Conservation (phyloP, 2,888 invertebrate species). For the Eilema depressum region DNA sequence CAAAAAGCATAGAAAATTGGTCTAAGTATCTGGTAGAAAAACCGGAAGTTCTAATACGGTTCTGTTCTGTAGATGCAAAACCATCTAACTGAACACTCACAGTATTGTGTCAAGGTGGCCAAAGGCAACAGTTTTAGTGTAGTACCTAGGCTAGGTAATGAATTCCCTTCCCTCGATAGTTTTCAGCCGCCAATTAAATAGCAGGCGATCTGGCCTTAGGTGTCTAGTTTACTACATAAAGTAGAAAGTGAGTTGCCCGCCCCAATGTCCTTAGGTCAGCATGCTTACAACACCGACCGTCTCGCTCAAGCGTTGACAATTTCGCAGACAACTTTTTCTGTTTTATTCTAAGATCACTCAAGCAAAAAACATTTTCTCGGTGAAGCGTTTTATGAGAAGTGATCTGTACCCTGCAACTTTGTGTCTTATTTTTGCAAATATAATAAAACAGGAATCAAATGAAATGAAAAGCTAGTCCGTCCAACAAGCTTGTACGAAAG, state of each 20-base stretch:
- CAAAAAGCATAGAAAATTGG: background rate
- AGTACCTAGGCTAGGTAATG: background rate
- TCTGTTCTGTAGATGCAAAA: too few relatives aligned
- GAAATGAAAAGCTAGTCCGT: background rate
- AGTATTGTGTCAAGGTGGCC: too few relatives aligned
- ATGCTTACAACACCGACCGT: background rate
- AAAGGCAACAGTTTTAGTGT: too few relatives aligned
- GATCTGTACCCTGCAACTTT: background rate
- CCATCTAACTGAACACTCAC: too few relatives aligned
- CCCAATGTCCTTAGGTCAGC: background rate
- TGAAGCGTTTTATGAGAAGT: background rate
- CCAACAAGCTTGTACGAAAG: background rate
- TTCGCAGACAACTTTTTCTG: background rate
- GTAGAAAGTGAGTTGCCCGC: background rate
- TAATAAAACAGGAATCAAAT: background rate
- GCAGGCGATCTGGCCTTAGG: background rate
- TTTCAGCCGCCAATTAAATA: background rate
- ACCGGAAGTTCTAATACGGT: too few relatives aligned
- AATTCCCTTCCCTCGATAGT: background rate
- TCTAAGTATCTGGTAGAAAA: too few relatives aligned
- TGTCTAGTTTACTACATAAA: background rate
- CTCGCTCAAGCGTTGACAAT: conserved; percentile 1
- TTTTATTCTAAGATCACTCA: background rate
- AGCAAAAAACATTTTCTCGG: background rate
- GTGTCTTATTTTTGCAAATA: background rate